A percentile compares a stretch with the other conserved stretches of the same genome.
These are phyloP conservation scores for Dynastes maya DNA, from an alignment of 2,888 invertebrate species.

Conservation along the genomic window DNA sequence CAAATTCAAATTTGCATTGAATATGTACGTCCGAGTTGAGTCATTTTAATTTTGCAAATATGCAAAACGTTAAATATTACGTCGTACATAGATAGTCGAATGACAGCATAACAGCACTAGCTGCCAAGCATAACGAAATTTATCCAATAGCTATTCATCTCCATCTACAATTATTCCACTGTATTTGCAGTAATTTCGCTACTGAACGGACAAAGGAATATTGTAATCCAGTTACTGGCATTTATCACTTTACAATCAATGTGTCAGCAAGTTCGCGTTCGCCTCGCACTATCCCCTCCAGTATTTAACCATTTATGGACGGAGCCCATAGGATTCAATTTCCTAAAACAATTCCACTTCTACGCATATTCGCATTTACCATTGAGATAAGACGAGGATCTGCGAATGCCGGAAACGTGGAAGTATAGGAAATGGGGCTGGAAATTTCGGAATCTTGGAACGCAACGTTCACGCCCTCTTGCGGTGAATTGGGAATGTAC, in stretches of 20 bases:
- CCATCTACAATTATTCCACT: constrained; percentile 33
- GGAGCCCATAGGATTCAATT: constrained; percentile 28
- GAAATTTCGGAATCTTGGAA: constrained; percentile 39
- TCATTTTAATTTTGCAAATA: constrained; percentile 15
- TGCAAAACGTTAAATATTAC: constrained; percentile 4
- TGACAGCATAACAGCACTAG: constrained; percentile 20
- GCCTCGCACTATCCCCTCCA: constrained; percentile 1
- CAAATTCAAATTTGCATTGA: constrained; percentile 2
- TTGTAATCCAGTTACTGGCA: constrained; percentile 37
- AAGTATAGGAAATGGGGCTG: constrained; percentile 29
- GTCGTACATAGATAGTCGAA: constrained; percentile 1
- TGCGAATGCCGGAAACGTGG: constrained; percentile 30
- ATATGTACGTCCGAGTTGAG: not conserved
- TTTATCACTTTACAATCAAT: constrained; percentile 34
- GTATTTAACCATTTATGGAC: constrained; percentile 34
- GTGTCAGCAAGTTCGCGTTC: constrained; percentile 39
- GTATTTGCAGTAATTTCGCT: constrained; percentile 28
- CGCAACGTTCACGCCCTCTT: constrained; percentile 28
- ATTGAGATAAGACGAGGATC: constrained; percentile 38
- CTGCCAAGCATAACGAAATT: constrained; percentile 11
- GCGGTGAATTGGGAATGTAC: constrained; percentile 33
- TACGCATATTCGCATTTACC: constrained; percentile 31
- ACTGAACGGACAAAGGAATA: constrained; percentile 36
- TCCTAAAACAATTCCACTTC: constrained; percentile 42
- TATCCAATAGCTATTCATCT: constrained; percentile 23